Evolutionary conservation across 2,113 vertebrate species (phyloP), one percentile per base, ranked within the genome.

Genomic region (Microtus oregoni): DNA sequence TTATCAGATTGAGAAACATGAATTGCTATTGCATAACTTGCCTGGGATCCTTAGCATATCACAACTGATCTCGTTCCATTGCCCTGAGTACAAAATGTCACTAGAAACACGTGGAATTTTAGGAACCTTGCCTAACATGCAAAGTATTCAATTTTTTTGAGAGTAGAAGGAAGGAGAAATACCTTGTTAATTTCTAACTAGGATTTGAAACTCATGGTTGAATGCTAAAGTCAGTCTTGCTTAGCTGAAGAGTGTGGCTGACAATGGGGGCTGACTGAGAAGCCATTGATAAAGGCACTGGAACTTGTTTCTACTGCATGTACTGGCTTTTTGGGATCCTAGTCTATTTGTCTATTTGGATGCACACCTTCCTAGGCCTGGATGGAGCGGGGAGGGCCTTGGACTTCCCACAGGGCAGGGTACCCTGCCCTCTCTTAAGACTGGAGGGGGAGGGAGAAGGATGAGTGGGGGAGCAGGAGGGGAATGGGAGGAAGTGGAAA

Each of bases 51-150:
- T 86, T 94, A 90, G 67, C 44, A 76, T 96, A 96, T 95, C 65
- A 44, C n/a, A 87, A 55, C 88, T 55, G 78, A 78, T 96, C 92
- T 73, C 61, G 63, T 97, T 90, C 92, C 88, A 90, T 73, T 92
- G 68, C 38, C 11, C 32, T 86, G 67, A 83, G 47, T 32, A 89
- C n/a, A 92, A 79, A 94, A 96, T 92, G 68, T 70, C 47, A 77
- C 61, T 78, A 90, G 85, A 75, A 86, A 89, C 26, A 47, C 32
- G 68, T 89, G 78, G 87, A 79, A 65, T 88, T 94, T 93, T 91
- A 91, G 17, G 63, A 81, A 93, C 58, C 58, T 86, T 90, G 14
- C 77, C 38, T 55, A 65, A 77, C 26, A 67, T 67, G 38, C 68
- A 86, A 94, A 88, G 81, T 44, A 73, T 6, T 81, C 44, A 11